Conservation (phyloP, 2,797 vertebrate species). For the Siniperca scherzeri region DNA sequence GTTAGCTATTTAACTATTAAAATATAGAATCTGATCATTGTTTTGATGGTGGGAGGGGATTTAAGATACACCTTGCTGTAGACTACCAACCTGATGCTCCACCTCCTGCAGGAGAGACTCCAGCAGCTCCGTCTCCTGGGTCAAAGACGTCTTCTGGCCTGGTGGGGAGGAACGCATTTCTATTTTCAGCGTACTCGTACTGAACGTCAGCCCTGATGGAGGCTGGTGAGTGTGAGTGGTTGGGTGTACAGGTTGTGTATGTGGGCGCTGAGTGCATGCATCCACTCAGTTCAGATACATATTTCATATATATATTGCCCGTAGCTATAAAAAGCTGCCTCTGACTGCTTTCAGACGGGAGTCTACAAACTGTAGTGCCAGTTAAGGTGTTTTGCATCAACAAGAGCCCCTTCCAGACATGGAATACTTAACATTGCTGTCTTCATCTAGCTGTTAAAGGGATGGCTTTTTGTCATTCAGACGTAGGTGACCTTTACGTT, state of each 20-base stretch:
- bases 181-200: slow-evolving; percentile 67
- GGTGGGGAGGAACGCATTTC: slow-evolving; percentile 64
- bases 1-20: background rate
- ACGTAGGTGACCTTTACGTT: background rate
- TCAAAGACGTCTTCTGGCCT: slow-evolving; percentile 99
- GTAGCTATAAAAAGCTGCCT: slow-evolving; percentile 51
- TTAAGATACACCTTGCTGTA: slow-evolving; percentile 10
- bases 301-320: slow-evolving; percentile 60
- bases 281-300: slow-evolving; percentile 66
- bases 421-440: background rate
- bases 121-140: slow-evolving; percentile 98
- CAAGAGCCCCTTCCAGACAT: slow-evolving; percentile 1
- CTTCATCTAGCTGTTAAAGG: background rate
- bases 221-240: slow-evolving; percentile 42
- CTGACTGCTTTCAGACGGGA: slow-evolving; percentile 29
- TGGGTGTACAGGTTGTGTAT: slow-evolving; percentile 38
- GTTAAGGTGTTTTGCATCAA: background rate
- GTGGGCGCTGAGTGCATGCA: slow-evolving; percentile 48
- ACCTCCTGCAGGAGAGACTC: slow-evolving; percentile 98
- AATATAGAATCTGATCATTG: background rate
- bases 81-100: slow-evolving; percentile 93
- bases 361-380: slow-evolving; percentile 5
- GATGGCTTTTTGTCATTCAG: background rate
- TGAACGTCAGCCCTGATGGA: slow-evolving; percentile 60
- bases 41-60: background rate